These are phyloP conservation scores for Apamea anceps DNA, from an alignment of 2,888 invertebrate species.

Conservation along the genomic window DNA sequence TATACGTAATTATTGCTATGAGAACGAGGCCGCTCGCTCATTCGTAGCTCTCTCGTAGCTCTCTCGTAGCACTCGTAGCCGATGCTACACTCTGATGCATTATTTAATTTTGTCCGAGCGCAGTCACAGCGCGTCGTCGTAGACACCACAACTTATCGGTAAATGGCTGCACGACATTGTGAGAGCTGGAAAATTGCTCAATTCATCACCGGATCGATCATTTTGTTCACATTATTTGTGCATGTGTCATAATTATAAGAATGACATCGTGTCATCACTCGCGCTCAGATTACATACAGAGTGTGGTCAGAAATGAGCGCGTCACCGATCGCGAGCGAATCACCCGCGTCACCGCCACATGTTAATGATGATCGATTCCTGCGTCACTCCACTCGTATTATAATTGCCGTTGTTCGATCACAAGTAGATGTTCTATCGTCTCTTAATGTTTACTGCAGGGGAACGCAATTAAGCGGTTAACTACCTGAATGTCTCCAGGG, in stretches of 20 bases:
- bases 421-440: conserved; percentile 55
- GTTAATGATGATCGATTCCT: conserved; percentile 59
- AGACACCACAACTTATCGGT: background rate
- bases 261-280: conserved; percentile 1
- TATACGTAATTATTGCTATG: background rate
- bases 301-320: conserved; percentile 17
- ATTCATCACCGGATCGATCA: background rate
- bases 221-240: conserved; percentile 15
- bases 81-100: conserved; percentile 14
- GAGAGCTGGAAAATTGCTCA: background rate
- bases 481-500: conserved; percentile 36
- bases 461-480: conserved; percentile 56
- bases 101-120: conserved; percentile 26
- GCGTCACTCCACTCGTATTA: conserved; percentile 56
- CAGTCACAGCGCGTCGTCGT: background rate
- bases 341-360: background rate
- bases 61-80: conserved; percentile 18
- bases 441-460: conserved; percentile 45
- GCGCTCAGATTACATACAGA: conserved; percentile 4
- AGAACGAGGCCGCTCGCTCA: background rate
- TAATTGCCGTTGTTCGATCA: conserved; percentile 62
- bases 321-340: background rate
- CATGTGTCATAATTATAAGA: conserved; percentile 11
- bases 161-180: conserved; percentile 3
- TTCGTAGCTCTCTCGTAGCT: conserved; percentile 7